Base-by-base conservation (phyloP, 2,888 invertebrate genomes). In the Lottia scabra region DNA sequence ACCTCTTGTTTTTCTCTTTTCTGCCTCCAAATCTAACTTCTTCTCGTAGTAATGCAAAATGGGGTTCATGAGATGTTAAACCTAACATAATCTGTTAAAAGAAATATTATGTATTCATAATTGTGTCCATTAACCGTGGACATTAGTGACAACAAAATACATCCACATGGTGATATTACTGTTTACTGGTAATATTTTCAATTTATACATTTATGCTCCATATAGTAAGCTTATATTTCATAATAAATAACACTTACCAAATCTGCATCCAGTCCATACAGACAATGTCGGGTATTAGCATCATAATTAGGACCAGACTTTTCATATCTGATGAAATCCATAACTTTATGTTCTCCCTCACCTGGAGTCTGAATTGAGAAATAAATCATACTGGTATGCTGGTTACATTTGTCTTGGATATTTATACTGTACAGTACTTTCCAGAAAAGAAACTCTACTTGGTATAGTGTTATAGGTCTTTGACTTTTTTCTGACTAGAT, bases 301-400 rank as follows among this genome's bases (percentile, higher is more conserved):
- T 98, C 94, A 87, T 97, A 97, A 75, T 93, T 93, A 0, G 94
- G 93, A 87, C 94, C 93, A 0, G 96, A 92, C 83, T 96, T 94
- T 85, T 96, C 92, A 72, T 88, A 89, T 2, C 99, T 92, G 81
- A 99, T 98, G 87, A 96, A 99, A 89, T 99, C 99, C 98, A 99
- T 98, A 77, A 99, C 97, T 91, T 99, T 99, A 88, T 98, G 98
- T 89, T 98, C 98, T 0, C 98, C 99, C 91, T 99, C 99, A 0
- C 99, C 99, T 1, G 98, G 98, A 1, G 96, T 91, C 91, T 90
- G 75, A 43, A 87, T 86, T 30, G 72, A 26, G 56, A 19, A 66
- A 63, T 16, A 68, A 46, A 65, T 26, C n/a, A n/a, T n/a, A n/a
- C n/a, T n/a, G n/a, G n/a, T n/a, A n/a, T n/a, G n/a, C n/a, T n/a